phyloP scores from a whole-genome alignment of 2,113 vertebrate genomes.

The Peucedramus taeniatus region DNA sequence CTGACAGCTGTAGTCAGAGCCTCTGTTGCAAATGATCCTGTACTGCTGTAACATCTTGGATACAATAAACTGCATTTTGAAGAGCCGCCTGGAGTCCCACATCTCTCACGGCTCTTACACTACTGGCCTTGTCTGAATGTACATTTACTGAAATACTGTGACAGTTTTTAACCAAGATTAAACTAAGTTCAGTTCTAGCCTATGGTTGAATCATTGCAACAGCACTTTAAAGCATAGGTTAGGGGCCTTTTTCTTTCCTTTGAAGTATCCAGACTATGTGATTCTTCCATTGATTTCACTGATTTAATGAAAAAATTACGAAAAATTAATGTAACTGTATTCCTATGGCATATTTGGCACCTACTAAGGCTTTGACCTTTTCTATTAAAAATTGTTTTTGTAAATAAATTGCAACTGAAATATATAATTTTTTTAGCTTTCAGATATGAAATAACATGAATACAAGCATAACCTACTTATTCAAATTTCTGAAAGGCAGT shows the following conservation, averaged over 20 bases:
- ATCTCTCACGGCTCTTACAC: too few relatives aligned
- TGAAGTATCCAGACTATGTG: background rate
- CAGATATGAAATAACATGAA: background rate
- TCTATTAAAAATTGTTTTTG: background rate
- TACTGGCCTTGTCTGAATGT: background rate
- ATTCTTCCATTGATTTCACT: background rate
- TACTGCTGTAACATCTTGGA: too few relatives aligned
- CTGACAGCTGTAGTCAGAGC: too few relatives aligned
- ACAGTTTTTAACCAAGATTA: background rate
- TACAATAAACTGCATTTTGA: too few relatives aligned
- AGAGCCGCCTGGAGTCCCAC: too few relatives aligned
- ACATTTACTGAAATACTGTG: background rate
- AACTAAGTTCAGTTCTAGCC: background rate
- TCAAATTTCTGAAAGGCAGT: background rate
- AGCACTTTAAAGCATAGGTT: background rate
- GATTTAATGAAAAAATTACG: background rate
- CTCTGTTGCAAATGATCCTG: too few relatives aligned
- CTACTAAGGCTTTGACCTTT: background rate
- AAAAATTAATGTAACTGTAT: background rate
- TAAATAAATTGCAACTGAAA: background rate
- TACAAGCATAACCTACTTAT: background rate
- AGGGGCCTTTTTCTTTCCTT: background rate
- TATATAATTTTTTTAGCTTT: background rate
- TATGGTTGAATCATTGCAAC: background rate
- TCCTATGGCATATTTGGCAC: background rate